phyloP scores from a whole-genome alignment of 2,888 invertebrate genomes.

The Corbicula japonica region DNA sequence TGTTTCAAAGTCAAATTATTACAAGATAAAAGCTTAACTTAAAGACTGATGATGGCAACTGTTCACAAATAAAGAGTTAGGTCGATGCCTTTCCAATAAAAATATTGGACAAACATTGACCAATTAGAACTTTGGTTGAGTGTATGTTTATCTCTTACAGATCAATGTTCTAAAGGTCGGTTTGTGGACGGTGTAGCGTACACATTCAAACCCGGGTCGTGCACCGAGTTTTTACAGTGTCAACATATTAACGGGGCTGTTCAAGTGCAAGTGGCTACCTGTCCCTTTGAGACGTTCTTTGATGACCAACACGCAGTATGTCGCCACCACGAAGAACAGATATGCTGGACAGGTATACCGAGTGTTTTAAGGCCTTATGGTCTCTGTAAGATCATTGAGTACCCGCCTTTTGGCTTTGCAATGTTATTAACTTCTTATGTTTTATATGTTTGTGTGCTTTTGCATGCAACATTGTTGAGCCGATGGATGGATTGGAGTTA shows the following conservation, averaged over 20 bases:
- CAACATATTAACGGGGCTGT: slow-evolving; percentile 47
- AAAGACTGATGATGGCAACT: too few species aligned
- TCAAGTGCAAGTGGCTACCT: slow-evolving; percentile 46
- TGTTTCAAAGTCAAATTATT: too few species aligned
- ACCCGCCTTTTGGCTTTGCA: too few species aligned
- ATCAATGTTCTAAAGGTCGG: slow-evolving; percentile 56
- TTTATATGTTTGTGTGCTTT: too few species aligned
- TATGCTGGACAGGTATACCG: slow-evolving; percentile 62
- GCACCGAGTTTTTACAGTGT: slow-evolving; percentile 70
- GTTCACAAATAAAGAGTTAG: too few species aligned
- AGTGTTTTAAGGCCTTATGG: too few species aligned
- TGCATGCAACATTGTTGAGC: too few species aligned
- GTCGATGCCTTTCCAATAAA: neutral
- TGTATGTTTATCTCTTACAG: slow-evolving; percentile 40
- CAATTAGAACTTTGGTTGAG: too few species aligned
- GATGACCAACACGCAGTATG: slow-evolving; percentile 64
- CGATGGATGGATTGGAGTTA: too few species aligned
- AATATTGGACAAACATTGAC: neutral
- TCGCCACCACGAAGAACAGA: slow-evolving; percentile 37
- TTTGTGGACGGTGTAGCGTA: slow-evolving; percentile 66
- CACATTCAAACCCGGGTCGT: slow-evolving; percentile 59
- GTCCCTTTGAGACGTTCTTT: slow-evolving; percentile 69
- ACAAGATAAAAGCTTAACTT: too few species aligned
- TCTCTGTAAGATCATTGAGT: too few species aligned
- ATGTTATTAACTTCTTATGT: too few species aligned